These are phyloP conservation scores for Tromatobia lineatoria DNA, from an alignment of 2,888 invertebrate genomes.

Conservation along the genomic window DNA sequence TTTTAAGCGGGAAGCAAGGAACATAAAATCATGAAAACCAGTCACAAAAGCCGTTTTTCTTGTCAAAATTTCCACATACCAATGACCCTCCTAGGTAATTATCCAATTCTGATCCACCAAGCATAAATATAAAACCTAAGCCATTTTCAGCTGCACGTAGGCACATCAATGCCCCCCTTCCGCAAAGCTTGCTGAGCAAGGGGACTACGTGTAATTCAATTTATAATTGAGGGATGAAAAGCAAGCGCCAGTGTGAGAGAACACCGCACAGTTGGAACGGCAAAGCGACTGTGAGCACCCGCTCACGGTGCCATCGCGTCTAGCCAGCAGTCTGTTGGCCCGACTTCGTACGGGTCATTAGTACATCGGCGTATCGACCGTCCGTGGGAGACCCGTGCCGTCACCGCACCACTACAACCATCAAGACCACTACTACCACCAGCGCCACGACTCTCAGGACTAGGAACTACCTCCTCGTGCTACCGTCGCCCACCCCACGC, in stretches of 20 bases:
- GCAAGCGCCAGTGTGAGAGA: slow-evolving; percentile 70
- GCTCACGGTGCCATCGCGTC: slow-evolving; percentile 82
- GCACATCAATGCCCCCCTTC: background rate
- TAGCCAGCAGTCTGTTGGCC: slow-evolving; percentile 83
- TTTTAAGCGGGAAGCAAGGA: too few relatives aligned
- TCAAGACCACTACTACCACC: slow-evolving; percentile 37
- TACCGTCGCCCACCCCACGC: slow-evolving; percentile 41
- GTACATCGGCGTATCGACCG: slow-evolving; percentile 84
- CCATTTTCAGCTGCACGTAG: slow-evolving; percentile 20
- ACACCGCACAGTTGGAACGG: slow-evolving; percentile 9
- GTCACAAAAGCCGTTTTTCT: background rate
- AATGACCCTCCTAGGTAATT: background rate
- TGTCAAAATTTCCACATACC: too few relatives aligned
- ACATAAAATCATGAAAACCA: background rate
- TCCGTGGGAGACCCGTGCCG: slow-evolving; percentile 65
- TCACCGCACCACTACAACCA: slow-evolving; percentile 62
- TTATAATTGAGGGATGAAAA: slow-evolving; percentile 83
- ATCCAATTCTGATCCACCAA: background rate
- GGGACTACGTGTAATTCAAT: slow-evolving; percentile 80
- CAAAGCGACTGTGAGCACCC: slow-evolving; percentile 55
- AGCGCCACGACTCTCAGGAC: slow-evolving; percentile 39
- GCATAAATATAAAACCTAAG: slow-evolving; percentile 21
- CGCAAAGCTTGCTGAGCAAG: slow-evolving; percentile 26
- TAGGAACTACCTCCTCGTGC: slow-evolving; percentile 45
- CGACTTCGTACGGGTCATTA: slow-evolving; percentile 83